Evolutionary conservation across 2,888 invertebrate species (phyloP), one percentile per base, ranked within the genome.

Genomic region (Ditylenchus weischeri): DNA sequence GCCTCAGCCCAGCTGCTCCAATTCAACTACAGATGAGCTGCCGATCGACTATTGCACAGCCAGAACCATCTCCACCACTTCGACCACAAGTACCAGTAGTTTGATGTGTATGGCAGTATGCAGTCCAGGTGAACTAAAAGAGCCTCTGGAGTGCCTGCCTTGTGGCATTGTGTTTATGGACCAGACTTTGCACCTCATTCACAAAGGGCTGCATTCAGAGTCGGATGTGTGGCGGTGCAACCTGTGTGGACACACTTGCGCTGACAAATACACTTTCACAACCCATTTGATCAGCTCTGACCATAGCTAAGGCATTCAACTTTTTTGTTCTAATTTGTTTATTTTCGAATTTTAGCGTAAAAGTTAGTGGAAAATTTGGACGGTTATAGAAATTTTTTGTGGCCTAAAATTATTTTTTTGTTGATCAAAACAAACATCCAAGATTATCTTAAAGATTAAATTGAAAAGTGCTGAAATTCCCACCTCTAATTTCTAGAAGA

Each of bases 121-220:
- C 7, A 57, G 43, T 36, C 38, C 48, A 21, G 61, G 38, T 61
- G 62, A 62, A 35, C 13, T 43, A 2, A 68, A 68, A 57, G 69
- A 69, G 57, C 69, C 69, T 38, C 49, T 68, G 38, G 67, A 69
- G 57, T 54, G 54, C n/a, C 54, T 54, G 11, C 54, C 21, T n/a
- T 54, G 54, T 8, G 54, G 54, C 21, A 54, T 54, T 15, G 89
- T 90, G 60, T 96, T 93, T 86, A 92, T 92, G 49, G 94, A 96
- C 85, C 91, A 92, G 83, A 95, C 94, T 0, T 87, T 95, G 67
- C 94, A 93, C 86, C 92, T 94, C 86, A 88, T 96, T 75, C 95
- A 96, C 87, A 94, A 94, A 86, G 94, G 94, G 76, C 92, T 95
- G 84, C 95, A 96, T 86, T 93, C 93, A 78, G 92, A 93, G 84